Evolutionary conservation across 1,140 invertebrate genomes (phyloP), one percentile per base, ranked within the genome.

Genomic region (Vanessa atalanta): DNA sequence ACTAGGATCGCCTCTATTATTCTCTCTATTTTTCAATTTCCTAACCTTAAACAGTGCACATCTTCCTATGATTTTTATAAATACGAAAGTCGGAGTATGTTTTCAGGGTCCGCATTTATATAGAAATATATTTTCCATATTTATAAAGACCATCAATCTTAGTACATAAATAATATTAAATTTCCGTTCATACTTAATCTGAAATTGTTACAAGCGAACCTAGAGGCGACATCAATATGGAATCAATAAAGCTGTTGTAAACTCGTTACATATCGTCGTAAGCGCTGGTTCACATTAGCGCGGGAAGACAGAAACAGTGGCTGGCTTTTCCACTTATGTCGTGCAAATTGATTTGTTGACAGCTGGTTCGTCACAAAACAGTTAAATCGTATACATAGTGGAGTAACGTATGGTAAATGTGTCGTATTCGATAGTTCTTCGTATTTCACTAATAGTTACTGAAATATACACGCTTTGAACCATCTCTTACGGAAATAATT

Each of bases 171-270:
- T 37, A 67, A 70, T 61, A 37, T n/a, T 31, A 60, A 15, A 37
- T 61, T 61, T 61, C 57, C 31, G 13, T 23, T 47, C 67, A 60
- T 60, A 47, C 55, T 47, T 47, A 16, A 31, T 66, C 48, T 16
- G 48, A 66, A 47, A 48, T 48, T 16, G 51, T 51, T 64, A 68
- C 55, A 67, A 68, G 57, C 23, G 50, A 74, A 69, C 60, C 66
- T 64, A 75, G 73, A 70, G 73, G 67, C 68, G 57, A 64, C 20
- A 47, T 65, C 50, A 57, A 57, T 57, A 57, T 20, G 48, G 23
- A 37, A n/a, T 51, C 73, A 75, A 65, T 70, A 65, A 61, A 50
- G 37, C 63, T 4, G 43, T 65, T 70, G 63, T 6, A 31, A 31
- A 31, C 26, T 31, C 26, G 26, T 26, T 50, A 48, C 61, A 47